phyloP scores from a whole-genome alignment of 2,113 vertebrate genomes.

The Haplochromis vanheusdeni region DNA sequence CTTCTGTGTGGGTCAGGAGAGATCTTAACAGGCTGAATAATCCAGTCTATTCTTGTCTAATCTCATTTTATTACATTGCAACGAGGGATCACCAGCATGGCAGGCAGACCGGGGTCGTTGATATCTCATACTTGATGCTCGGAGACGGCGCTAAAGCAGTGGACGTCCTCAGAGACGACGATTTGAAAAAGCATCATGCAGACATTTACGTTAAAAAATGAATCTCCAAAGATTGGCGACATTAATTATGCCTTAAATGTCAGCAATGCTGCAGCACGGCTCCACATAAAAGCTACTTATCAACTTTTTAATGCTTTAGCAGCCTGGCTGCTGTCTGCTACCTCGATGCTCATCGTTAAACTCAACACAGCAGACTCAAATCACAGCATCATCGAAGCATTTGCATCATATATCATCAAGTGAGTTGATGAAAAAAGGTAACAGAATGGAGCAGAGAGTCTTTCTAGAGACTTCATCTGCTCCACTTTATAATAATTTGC shows the following conservation, averaged over 20 bases:
- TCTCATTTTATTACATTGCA: conserved; percentile 32
- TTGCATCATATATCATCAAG: neutral
- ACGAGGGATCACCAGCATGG: neutral
- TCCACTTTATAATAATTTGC: neutral
- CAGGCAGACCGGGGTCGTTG: neutral
- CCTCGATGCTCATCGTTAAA: neutral
- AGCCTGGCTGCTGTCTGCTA: neutral
- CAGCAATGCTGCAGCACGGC: neutral
- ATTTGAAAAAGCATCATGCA: neutral
- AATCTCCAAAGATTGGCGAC: neutral
- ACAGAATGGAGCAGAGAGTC: neutral
- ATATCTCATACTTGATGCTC: neutral
- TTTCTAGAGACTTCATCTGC: neutral
- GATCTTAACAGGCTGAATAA: conserved; percentile 2
- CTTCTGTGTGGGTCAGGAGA: neutral
- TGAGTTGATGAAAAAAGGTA: neutral
- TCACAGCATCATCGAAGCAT: neutral
- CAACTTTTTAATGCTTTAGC: neutral
- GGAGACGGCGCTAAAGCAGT: neutral
- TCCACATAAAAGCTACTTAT: neutral
- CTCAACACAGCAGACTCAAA: neutral
- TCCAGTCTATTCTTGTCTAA: conserved; percentile 38
- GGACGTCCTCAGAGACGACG: neutral
- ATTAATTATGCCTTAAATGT: neutral
- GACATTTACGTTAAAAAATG: neutral